phyloP scores from a whole-genome alignment of 2,888 invertebrate species.

The Ophonus ardosiacus region DNA sequence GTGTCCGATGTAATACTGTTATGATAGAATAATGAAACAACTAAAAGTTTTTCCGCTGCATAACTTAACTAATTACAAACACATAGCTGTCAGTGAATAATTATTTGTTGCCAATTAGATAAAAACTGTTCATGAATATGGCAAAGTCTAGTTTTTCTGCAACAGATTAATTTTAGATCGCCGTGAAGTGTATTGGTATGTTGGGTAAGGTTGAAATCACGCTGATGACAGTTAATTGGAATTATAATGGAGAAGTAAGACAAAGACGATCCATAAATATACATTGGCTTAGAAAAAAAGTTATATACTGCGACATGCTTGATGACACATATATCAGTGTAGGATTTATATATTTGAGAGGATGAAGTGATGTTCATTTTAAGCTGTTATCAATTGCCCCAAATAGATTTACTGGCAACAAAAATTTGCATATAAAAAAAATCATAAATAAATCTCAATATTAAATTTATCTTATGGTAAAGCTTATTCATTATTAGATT shows the following conservation, averaged over 20 bases:
- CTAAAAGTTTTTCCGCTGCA: conserved; percentile 28
- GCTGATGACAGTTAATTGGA: conserved; percentile 43
- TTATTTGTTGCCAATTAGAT: conserved; percentile 44
- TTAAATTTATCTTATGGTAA: no score
- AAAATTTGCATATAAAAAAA: no score
- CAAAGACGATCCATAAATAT: conserved; percentile 18
- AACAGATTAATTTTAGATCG: conserved; percentile 29
- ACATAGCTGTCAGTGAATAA: conserved; percentile 40
- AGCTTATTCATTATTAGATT: no score
- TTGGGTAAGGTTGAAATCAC: conserved; percentile 17
- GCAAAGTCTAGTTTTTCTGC: conserved; percentile 26
- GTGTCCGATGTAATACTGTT: conserved; percentile 31
- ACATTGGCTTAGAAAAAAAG: background rate
- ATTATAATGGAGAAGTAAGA: conserved; percentile 32
- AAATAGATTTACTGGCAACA: no score
- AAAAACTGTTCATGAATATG: conserved; percentile 26
- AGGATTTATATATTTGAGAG: no score
- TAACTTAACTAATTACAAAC: conserved; percentile 37
- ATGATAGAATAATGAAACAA: conserved; percentile 36
- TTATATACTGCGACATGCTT: background rate
- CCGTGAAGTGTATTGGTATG: conserved; percentile 7
- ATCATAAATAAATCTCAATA: no score
- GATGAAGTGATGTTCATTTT: no score
- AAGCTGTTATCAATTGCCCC: no score
- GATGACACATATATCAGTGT: background rate